A percentile compares a stretch with the other conserved stretches of the same genome.
Evolutionary conservation across 1,140 invertebrate genomes (phyloP).

Genomic region (Aphelenchoides besseyi): DNA sequence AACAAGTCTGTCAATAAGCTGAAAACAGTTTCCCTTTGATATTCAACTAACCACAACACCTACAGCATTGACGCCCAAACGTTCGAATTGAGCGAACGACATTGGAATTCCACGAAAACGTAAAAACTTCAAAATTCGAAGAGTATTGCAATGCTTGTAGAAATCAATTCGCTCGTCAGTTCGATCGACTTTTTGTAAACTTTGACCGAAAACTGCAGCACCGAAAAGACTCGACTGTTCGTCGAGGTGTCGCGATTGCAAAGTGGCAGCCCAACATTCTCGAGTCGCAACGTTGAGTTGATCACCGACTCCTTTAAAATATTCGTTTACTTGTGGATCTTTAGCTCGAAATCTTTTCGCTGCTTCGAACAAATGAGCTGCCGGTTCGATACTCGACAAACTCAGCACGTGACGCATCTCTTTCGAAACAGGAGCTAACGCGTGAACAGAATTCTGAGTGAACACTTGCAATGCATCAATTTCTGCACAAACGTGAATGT

Average conservation of each 20-base stretch:
- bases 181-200: neutral
- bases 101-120: slow-evolving; percentile 4
- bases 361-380: slow-evolving; percentile 13
- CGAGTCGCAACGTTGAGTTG: neutral
- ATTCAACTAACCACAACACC: neutral
- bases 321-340: slow-evolving; percentile 15
- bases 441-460: slow-evolving; percentile 1
- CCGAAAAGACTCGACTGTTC: slow-evolving; percentile 1
- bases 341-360: neutral
- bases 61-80: neutral
- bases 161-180: slow-evolving; percentile 11
- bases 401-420: neutral
- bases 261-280: slow-evolving; percentile 13
- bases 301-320: slow-evolving; percentile 1
- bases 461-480: neutral
- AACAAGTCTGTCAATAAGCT: slow-evolving; percentile 9
- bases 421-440: neutral
- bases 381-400: neutral
- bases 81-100: neutral
- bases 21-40: neutral
- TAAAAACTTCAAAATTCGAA: slow-evolving; percentile 5
- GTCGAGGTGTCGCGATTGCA: neutral
- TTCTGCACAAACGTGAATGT: slow-evolving; percentile 6
- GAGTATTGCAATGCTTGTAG: neutral
- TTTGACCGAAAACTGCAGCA: slow-evolving; percentile 14